These are phyloP conservation scores for Dicrostonyx torquatus DNA, from an alignment of 2,797 vertebrate genomes.

Conservation along the genomic window DNA sequence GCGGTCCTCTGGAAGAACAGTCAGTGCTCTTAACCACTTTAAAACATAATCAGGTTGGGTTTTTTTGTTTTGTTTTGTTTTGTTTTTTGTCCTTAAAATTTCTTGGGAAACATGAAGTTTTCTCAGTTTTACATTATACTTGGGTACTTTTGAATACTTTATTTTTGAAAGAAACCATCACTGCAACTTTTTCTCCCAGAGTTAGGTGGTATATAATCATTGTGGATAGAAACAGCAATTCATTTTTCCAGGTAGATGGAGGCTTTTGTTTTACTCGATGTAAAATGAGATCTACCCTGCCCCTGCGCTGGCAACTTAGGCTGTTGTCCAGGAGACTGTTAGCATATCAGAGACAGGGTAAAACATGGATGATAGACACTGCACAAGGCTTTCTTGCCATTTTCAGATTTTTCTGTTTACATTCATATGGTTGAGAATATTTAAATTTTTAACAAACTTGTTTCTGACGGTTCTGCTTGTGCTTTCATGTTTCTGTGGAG, in stretches of 20 bases:
- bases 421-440: background rate
- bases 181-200: background rate
- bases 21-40: background rate
- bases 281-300: background rate
- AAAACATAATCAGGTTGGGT: background rate
- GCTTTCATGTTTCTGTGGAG: background rate
- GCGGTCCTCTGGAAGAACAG: too few species aligned
- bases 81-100: background rate
- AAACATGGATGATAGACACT: background rate
- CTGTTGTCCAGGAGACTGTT: background rate
- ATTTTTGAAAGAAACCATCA: background rate
- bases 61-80: too few species aligned
- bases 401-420: background rate
- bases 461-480: background rate
- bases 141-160: background rate
- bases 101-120: background rate
- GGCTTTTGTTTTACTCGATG: background rate
- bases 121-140: background rate
- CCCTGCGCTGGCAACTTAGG: background rate
- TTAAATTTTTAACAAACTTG: background rate
- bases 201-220: background rate
- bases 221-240: background rate
- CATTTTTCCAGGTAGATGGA: background rate
- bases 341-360: background rate
- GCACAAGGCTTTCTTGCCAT: background rate